Evolutionary conservation across 1,140 invertebrate species (phyloP).

Genomic region (Ditylenchus dipsaci): DNA sequence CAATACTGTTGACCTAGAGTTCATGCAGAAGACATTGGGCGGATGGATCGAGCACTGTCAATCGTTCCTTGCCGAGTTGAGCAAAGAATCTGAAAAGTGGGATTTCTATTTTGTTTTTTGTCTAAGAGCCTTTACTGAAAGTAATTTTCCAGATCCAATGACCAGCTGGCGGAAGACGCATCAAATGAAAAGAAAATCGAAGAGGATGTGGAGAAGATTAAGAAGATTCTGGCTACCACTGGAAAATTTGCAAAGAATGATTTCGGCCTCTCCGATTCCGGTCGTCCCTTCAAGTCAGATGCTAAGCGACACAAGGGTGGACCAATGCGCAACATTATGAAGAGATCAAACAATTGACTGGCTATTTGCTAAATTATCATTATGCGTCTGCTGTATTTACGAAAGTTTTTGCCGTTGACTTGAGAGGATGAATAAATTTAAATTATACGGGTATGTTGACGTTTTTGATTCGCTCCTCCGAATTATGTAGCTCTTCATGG

Average conservation of each 20-base stretch:
- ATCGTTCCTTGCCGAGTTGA: not conserved
- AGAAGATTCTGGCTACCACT: not conserved
- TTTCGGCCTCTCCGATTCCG: not conserved
- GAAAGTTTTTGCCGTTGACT: too few species aligned
- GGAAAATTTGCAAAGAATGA: not conserved
- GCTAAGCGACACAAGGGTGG: not conserved
- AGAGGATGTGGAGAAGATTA: not conserved
- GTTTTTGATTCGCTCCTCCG: too few species aligned
- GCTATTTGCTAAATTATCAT: too few species aligned
- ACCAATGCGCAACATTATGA: not conserved
- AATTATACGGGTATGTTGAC: too few species aligned
- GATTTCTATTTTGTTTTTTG: not conserved
- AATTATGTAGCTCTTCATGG: too few species aligned
- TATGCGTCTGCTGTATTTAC: too few species aligned
- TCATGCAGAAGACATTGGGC: conserved; percentile 3
- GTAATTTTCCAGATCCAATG: not conserved
- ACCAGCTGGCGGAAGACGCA: not conserved
- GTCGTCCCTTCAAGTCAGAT: not conserved
- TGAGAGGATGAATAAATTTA: too few species aligned
- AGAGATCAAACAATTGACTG: not conserved
- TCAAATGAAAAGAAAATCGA: not conserved
- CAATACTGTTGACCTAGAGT: not conserved
- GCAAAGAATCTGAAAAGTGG: not conserved
- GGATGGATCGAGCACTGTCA: conserved; percentile 4
- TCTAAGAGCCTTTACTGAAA: not conserved